Percentiles rank a stretch among this genome's conserved stretches.
Conservation (phyloP, 2,888 invertebrate genomes). For the Buathra laborator region DNA sequence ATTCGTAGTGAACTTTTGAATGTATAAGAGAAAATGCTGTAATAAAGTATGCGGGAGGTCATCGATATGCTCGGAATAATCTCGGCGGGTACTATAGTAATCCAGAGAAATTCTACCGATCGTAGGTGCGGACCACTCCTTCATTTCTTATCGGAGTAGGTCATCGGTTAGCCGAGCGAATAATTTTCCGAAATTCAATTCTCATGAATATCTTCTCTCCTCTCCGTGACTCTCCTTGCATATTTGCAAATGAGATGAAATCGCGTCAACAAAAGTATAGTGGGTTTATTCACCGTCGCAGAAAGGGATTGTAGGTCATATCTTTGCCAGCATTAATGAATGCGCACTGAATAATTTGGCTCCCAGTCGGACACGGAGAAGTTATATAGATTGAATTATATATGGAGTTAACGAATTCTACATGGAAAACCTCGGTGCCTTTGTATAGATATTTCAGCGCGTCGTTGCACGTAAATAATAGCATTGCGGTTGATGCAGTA, state of each 20-base stretch:
- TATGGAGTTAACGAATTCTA: background rate
- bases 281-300: conserved; percentile 4
- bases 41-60: conserved; percentile 44
- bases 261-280: conserved; percentile 52
- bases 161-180: conserved; percentile 65
- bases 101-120: conserved; percentile 50
- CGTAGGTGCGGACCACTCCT: conserved; percentile 63
- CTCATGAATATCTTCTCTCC: conserved; percentile 61
- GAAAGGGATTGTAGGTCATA: conserved; percentile 44
- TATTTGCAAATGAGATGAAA: conserved; percentile 57
- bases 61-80: conserved; percentile 61
- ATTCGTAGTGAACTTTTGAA: background rate
- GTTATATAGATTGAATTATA: conserved; percentile 24
- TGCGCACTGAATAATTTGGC: conserved; percentile 14
- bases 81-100: conserved; percentile 54
- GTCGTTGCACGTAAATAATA: background rate
- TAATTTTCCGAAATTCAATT: conserved; percentile 69
- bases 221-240: background rate
- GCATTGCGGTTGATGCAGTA: background rate
- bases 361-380: background rate
- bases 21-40: conserved; percentile 6
- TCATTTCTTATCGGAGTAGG: conserved; percentile 65
- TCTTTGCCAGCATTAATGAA: conserved; percentile 35
- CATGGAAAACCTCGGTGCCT: background rate
- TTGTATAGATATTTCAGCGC: background rate